These are phyloP conservation scores for Neocrepidodera transversa DNA, from an alignment of 2,888 invertebrate species.

Conservation along the genomic window DNA sequence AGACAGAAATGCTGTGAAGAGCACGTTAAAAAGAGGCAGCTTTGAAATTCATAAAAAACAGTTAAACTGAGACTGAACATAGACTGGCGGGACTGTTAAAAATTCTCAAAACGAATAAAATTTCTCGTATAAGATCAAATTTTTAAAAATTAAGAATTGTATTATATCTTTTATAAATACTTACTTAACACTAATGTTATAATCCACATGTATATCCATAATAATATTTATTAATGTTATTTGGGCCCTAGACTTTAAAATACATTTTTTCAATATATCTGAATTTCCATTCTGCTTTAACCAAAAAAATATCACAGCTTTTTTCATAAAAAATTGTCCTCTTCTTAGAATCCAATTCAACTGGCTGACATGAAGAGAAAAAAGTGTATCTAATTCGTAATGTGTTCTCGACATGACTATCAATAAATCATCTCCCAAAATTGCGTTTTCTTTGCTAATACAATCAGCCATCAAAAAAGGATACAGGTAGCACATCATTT, in stretches of 20 bases:
- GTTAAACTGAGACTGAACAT: too few relatives aligned
- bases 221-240: constrained; percentile 30
- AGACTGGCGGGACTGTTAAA: too few relatives aligned
- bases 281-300: constrained; percentile 19
- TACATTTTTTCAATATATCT: constrained; percentile 22
- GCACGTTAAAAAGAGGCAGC: too few relatives aligned
- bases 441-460: constrained; percentile 3
- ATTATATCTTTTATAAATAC: too few relatives aligned
- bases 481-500: constrained; percentile 30
- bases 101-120: too few relatives aligned
- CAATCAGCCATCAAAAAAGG: constrained; percentile 18
- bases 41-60: too few relatives aligned
- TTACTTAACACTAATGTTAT: constrained; percentile 29
- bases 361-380: constrained; percentile 25
- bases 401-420: constrained; percentile 20
- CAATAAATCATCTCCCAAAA: constrained; percentile 33
- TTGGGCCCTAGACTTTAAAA: constrained; percentile 23
- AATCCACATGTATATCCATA: constrained; percentile 22
- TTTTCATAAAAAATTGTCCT: constrained; percentile 20
- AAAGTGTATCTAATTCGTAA: constrained; percentile 15
- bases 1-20: too few relatives aligned
- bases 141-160: too few relatives aligned
- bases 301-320: constrained; percentile 24
- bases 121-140: too few relatives aligned
- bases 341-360: constrained; percentile 31